These are phyloP conservation scores for Cephus runcator DNA, from an alignment of 2,888 invertebrate genomes.

Conservation along the genomic window DNA sequence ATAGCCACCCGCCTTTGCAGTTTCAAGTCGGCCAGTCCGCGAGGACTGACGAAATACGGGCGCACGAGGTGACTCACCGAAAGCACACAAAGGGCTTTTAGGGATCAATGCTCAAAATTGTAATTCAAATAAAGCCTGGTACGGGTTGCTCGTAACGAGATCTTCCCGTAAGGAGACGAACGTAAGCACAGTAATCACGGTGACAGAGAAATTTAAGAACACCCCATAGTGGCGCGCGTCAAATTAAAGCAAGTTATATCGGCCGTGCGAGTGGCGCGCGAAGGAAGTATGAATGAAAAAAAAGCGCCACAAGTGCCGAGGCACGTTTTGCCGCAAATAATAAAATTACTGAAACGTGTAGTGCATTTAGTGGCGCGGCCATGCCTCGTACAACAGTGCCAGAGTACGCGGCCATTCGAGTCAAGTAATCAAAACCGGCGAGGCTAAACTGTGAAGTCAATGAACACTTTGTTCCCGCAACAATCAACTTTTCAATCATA, in stretches of 20 bases:
- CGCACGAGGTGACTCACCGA: conserved; percentile 46
- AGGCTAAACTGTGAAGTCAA: conserved; percentile 46
- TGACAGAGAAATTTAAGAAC: background rate
- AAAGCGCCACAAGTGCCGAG: background rate
- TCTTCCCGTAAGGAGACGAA: conserved; percentile 21
- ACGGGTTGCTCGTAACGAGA: conserved; percentile 14
- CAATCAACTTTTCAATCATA: conserved; percentile 57
- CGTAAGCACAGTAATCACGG: background rate
- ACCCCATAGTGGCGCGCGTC: too few species aligned
- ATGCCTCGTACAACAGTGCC: background rate
- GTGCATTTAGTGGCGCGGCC: background rate
- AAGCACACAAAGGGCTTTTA: background rate
- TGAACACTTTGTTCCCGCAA: conserved; percentile 58
- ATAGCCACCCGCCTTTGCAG: conserved; percentile 53
- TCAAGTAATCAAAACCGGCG: conserved; percentile 1
- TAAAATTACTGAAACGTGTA: background rate
- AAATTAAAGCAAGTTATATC: background rate
- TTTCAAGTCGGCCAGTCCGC: conserved; percentile 15
- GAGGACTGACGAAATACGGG: conserved; percentile 50
- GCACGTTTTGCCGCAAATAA: background rate
- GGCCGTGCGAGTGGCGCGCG: background rate
- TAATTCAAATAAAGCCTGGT: conserved; percentile 15
- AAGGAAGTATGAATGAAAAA: background rate
- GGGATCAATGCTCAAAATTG: conserved; percentile 6
- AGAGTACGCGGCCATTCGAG: background rate